phyloP scores from a whole-genome alignment of 2,797 vertebrate genomes.

The Xenopus petersii region DNA sequence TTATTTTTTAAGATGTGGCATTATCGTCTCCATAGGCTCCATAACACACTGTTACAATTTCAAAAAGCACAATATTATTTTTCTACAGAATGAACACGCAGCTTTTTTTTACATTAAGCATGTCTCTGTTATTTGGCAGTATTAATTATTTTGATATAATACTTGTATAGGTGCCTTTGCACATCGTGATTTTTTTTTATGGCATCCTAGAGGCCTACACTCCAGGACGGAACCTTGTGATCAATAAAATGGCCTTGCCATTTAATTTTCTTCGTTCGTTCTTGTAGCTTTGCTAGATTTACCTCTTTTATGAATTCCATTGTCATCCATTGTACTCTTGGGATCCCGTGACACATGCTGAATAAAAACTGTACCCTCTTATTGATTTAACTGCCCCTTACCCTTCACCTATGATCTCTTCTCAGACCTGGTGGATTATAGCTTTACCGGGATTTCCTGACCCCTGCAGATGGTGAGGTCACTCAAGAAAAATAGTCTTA shows the following conservation, averaged over 20 bases:
- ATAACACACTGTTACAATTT: no score
- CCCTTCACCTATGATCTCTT: conserved; percentile 38
- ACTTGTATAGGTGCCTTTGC: no score
- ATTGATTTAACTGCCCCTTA: conserved; percentile 39
- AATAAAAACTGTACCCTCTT: conserved; percentile 37
- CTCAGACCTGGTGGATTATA: conserved; percentile 43
- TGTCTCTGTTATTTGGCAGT: no score
- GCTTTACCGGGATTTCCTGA: conserved; percentile 40
- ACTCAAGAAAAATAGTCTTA: conserved; percentile 14
- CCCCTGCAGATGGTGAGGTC: conserved; percentile 35
- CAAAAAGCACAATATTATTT: no score
- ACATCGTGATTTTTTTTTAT: not conserved
- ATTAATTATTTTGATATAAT: no score
- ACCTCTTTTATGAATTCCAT: conserved; percentile 12
- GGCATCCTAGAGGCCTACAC: not conserved
- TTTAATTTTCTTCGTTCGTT: not conserved
- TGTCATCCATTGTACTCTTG: conserved; percentile 15
- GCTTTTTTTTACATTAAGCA: no score
- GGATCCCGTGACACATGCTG: conserved; percentile 26
- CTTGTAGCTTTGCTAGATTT: conserved; percentile 11
- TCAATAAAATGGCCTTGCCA: not conserved
- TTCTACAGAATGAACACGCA: no score
- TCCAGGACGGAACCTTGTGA: not conserved
- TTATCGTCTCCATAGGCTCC: no score
- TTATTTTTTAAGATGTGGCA: no score